Conservation (phyloP, 2,888 invertebrate species). For the Ophion ventricosus region DNA sequence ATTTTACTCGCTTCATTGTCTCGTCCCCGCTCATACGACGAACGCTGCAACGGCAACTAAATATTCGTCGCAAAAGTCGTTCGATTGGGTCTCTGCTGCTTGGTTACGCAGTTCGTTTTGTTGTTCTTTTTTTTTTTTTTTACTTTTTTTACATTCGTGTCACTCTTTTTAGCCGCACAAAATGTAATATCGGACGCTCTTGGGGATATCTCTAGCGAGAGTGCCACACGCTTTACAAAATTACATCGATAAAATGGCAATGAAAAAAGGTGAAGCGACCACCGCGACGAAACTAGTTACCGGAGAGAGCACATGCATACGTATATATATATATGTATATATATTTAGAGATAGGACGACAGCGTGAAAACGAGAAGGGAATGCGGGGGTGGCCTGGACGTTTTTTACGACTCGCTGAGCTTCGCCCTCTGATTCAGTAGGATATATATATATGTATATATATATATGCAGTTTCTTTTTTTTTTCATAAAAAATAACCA, state of each 20-base stretch:
- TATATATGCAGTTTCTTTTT: constrained; percentile 12
- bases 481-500: constrained; percentile 29
- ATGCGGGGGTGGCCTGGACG: constrained; percentile 41
- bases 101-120: not conserved
- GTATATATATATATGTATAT: constrained; percentile 15
- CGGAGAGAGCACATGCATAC: constrained; percentile 50
- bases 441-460: constrained; percentile 5
- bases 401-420: constrained; percentile 57
- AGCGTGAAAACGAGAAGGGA: constrained; percentile 60
- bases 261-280: constrained; percentile 66
- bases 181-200: constrained; percentile 56
- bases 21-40: constrained; percentile 38
- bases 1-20: constrained; percentile 51
- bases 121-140: constrained; percentile 53
- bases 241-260: constrained; percentile 77
- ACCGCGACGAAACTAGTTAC: constrained; percentile 66
- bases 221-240: constrained; percentile 72
- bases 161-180: constrained; percentile 63
- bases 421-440: constrained; percentile 56
- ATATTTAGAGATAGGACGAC: constrained; percentile 47
- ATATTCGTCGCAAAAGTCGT: constrained; percentile 64
- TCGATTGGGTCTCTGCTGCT: constrained; percentile 53
- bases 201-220: constrained; percentile 63
- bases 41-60: constrained; percentile 49
- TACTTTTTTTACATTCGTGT: constrained; percentile 49